Conservation (phyloP, 2,888 invertebrate genomes). For the Ennomos erosarius region DNA sequence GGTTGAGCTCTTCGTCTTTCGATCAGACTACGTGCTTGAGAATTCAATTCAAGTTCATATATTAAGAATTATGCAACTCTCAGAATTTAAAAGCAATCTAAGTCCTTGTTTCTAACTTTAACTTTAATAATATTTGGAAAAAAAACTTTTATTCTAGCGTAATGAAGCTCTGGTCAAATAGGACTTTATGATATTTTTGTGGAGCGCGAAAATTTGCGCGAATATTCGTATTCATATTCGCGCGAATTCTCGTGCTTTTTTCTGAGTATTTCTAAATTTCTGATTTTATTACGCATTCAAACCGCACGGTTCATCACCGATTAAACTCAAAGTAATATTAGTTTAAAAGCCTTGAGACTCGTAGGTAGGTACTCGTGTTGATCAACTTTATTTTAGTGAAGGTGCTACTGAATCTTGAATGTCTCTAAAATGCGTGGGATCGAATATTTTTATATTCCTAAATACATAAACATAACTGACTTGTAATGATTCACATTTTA, state of each 20-base stretch:
- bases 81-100: too few species aligned
- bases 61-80: too few species aligned
- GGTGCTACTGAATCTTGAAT: constrained; percentile 28
- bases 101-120: too few species aligned
- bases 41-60: too few species aligned
- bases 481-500: constrained; percentile 26
- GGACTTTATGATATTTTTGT: constrained; percentile 3
- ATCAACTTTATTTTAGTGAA: constrained; percentile 47
- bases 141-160: constrained; percentile 5
- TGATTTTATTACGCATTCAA: constrained; percentile 47
- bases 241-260: too few species aligned
- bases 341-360: constrained; percentile 47
- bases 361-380: too few species aligned
- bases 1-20: too few species aligned
- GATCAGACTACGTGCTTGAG: too few species aligned
- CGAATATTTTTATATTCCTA: constrained; percentile 29
- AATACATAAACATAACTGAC: constrained; percentile 15
- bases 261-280: too few species aligned
- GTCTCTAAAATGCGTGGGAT: constrained; percentile 28
- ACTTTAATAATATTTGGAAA: too few species aligned
- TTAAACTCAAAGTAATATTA: constrained; percentile 47
- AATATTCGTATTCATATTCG: too few species aligned
- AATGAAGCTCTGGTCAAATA: constrained; percentile 13
- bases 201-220: constrained; percentile 11
- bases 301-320: constrained; percentile 37